Percentiles rank a stretch among this genome's conserved stretches.
Evolutionary conservation across 2,113 vertebrate species (phyloP).

Genomic region (Sprattus sprattus): DNA sequence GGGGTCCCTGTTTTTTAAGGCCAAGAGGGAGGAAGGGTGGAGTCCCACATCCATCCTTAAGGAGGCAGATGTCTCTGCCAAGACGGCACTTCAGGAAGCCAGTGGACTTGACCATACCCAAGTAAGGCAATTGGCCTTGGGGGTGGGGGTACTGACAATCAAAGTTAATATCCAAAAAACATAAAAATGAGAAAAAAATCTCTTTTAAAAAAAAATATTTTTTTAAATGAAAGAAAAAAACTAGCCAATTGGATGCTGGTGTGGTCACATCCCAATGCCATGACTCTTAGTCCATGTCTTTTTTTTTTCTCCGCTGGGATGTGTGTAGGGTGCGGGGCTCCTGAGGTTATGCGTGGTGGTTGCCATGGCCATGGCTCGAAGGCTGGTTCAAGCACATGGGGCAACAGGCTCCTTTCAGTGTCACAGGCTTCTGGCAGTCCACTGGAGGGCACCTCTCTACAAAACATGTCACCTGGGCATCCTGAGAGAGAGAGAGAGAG

Average conservation of each 20-base stretch:
- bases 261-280: slow-evolving; percentile 52
- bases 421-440: slow-evolving; percentile 74
- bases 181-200: slow-evolving; percentile 25
- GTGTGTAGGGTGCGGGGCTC: slow-evolving; percentile 37
- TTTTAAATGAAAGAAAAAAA: slow-evolving; percentile 49
- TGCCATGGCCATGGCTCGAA: slow-evolving; percentile 26
- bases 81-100: slow-evolving; percentile 38
- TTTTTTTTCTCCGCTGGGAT: slow-evolving; percentile 15
- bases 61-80: slow-evolving; percentile 25
- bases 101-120: slow-evolving; percentile 46
- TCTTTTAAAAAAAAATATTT: slow-evolving; percentile 30
- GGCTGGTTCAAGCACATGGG: slow-evolving; percentile 72
- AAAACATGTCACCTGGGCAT: slow-evolving; percentile 89
- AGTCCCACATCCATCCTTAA: neutral
- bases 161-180: slow-evolving; percentile 37
- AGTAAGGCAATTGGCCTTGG: slow-evolving; percentile 45
- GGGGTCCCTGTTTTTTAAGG: slow-evolving; percentile 24
- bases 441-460: slow-evolving; percentile 80
- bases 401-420: slow-evolving; percentile 82
- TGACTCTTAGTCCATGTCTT: slow-evolving; percentile 47
- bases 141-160: slow-evolving; percentile 37
- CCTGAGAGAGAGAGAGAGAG: slow-evolving; percentile 62
- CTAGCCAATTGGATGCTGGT: slow-evolving; percentile 56
- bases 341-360: slow-evolving; percentile 58
- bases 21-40: slow-evolving; percentile 1